Conservation (phyloP, 2,113 vertebrate genomes). For the Calidris pygmaea region DNA sequence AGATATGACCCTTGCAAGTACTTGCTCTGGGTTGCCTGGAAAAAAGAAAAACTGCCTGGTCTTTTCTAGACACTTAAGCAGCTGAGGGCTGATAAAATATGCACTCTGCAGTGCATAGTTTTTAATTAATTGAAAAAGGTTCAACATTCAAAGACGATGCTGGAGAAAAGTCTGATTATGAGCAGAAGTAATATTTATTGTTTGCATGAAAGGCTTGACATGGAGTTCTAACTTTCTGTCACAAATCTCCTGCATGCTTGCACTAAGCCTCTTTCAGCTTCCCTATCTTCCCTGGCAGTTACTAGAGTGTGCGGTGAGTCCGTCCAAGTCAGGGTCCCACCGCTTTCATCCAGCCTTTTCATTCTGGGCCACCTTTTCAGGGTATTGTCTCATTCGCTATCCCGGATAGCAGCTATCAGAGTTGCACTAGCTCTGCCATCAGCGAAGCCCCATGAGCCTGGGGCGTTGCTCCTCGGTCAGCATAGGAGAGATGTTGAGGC, state of each 20-base stretch:
- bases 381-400: neutral
- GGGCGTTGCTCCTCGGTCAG: fast-evolving
- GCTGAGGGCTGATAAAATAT: slow-evolving; percentile 90
- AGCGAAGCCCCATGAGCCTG: neutral
- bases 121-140: slow-evolving; percentile 95
- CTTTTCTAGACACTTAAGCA: slow-evolving; percentile 88
- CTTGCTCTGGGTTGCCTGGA: slow-evolving; percentile 92
- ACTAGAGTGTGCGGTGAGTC: slow-evolving; percentile 18
- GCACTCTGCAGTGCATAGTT: slow-evolving; percentile 86
- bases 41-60: slow-evolving; percentile 84
- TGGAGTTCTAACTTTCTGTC: slow-evolving; percentile 79
- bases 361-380: slow-evolving; percentile 42
- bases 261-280: slow-evolving; percentile 64
- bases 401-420: neutral
- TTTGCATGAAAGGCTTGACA: slow-evolving; percentile 82
- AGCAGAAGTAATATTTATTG: slow-evolving; percentile 87
- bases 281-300: slow-evolving; percentile 62
- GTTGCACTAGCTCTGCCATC: neutral
- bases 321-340: slow-evolving; percentile 13
- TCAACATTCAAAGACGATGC: slow-evolving; percentile 86
- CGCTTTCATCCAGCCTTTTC: slow-evolving; percentile 26
- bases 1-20: slow-evolving; percentile 99
- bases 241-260: slow-evolving; percentile 64
- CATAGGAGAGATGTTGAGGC: neutral
- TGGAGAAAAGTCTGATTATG: slow-evolving; percentile 81